Conservation (phyloP, 2,113 vertebrate species). For the Pogona vitticeps region DNA sequence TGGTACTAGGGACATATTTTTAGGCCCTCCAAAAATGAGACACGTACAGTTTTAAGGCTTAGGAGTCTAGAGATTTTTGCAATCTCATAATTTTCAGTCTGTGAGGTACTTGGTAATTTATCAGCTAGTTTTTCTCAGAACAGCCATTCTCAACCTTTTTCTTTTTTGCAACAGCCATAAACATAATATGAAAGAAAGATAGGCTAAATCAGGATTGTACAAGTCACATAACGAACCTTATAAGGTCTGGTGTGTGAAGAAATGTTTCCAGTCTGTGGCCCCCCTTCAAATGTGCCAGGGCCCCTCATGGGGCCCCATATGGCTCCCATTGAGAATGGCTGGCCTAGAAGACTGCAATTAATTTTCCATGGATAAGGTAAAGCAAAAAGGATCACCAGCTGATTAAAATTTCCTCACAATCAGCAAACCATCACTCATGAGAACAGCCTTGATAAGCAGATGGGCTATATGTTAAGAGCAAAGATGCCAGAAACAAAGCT, state of each 20-base stretch:
- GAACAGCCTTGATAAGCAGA: neutral
- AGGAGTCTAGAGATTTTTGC: constrained; percentile 5
- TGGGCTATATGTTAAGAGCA: neutral
- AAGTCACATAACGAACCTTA: too few relatives aligned
- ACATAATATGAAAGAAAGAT: too few relatives aligned
- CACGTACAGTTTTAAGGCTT: neutral
- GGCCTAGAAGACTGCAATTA: neutral
- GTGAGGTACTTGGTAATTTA: constrained; percentile 1
- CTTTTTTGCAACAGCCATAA: too few relatives aligned
- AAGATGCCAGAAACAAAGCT: neutral
- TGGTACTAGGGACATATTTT: neutral
- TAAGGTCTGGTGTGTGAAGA: too few relatives aligned
- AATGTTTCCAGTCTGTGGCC: too few relatives aligned
- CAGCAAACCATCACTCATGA: neutral
- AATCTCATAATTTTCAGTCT: constrained; percentile 8
- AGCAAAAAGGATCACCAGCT: neutral
- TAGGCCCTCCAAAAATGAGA: neutral
- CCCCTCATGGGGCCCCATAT: too few relatives aligned
- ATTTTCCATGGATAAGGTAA: neutral
- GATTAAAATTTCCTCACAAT: neutral
- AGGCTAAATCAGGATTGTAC: too few relatives aligned
- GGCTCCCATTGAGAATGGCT: too few relatives aligned
- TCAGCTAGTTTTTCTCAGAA: neutral
- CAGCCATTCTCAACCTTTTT: too few relatives aligned
- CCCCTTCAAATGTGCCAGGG: too few relatives aligned